These are phyloP conservation scores for Larimichthys crocea DNA, from an alignment of 2,113 vertebrate species.

Conservation along the genomic window DNA sequence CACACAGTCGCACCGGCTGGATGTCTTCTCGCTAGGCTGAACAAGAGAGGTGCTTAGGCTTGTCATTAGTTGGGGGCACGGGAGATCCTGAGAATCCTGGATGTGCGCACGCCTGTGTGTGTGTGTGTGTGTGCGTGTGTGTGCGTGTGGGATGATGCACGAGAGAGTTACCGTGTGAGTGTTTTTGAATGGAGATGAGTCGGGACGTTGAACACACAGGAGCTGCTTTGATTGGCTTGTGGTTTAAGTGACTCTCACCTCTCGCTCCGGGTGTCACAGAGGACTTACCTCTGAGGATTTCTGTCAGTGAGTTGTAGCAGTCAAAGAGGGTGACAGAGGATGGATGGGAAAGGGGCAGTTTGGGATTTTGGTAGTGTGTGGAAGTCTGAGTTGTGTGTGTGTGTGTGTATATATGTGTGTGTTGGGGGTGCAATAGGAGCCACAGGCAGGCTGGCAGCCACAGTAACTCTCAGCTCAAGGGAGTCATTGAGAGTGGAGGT, in stretches of 20 bases:
- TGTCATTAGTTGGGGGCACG: constrained; percentile 70
- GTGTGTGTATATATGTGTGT: constrained; percentile 17
- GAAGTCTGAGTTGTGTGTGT: neutral
- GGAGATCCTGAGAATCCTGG: constrained; percentile 61
- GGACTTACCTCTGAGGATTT: constrained; percentile 64
- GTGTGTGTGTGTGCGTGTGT: constrained; percentile 40
- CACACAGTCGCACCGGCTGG: constrained; percentile 72
- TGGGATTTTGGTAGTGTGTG: constrained; percentile 36
- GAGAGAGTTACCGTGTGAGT: constrained; percentile 28
- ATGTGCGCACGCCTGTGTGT: constrained; percentile 31
- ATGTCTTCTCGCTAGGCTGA: constrained; percentile 80
- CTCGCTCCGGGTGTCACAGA: constrained; percentile 57
- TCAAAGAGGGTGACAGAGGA: constrained; percentile 38
- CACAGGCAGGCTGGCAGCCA: constrained; percentile 65
- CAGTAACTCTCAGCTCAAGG: constrained; percentile 64
- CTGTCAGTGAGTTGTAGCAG: constrained; percentile 60
- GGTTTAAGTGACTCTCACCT: constrained; percentile 72
- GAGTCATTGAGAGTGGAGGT: constrained; percentile 69
- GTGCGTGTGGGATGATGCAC: constrained; percentile 22
- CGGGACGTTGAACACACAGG: constrained; percentile 59
- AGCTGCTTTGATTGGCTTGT: constrained; percentile 72
- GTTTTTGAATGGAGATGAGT: constrained; percentile 64
- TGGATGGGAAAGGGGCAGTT: constrained; percentile 15
- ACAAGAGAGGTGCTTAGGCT: constrained; percentile 83
- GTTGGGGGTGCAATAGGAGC: constrained; percentile 49